These are phyloP conservation scores for Epicauta chinensis DNA, from an alignment of 1,140 invertebrate species.

Conservation along the genomic window DNA sequence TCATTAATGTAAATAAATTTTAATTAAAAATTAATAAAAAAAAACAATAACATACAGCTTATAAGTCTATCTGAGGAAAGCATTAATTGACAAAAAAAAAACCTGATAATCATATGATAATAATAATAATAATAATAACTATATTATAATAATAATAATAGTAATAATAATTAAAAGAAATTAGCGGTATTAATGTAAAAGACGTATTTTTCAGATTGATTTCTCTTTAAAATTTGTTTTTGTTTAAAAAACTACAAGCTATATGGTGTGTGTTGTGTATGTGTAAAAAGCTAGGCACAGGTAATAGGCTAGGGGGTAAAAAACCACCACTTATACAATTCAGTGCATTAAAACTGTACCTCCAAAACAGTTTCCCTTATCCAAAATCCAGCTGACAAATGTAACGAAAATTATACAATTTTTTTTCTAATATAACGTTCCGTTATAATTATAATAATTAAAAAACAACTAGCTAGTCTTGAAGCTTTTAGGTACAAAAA, in stretches of 20 bases:
- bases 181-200: conserved; percentile 15
- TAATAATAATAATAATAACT: too few species aligned
- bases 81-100: too few species aligned
- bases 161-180: conserved; percentile 4
- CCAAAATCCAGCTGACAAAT: too few species aligned
- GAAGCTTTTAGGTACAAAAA: conserved; percentile 12
- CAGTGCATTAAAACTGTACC: conserved; percentile 15
- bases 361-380: neutral
- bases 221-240: neutral
- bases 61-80: neutral
- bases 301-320: conserved; percentile 26
- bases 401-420: conserved; percentile 10
- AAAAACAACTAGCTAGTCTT: conserved; percentile 10
- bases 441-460: too few species aligned
- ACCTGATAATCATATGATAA: too few species aligned
- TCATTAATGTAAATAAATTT: neutral
- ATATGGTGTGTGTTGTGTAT: conserved; percentile 16
- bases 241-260: conserved; percentile 18
- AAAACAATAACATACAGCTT: neutral
- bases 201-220: conserved; percentile 17
- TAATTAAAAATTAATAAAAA: conserved; percentile 1
- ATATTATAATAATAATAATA: neutral
- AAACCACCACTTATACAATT: conserved; percentile 9
- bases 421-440: too few species aligned
- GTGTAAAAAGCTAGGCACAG: conserved; percentile 31